phyloP scores from a whole-genome alignment of 92 coral and sea anemone species.

The Metridium senile region DNA sequence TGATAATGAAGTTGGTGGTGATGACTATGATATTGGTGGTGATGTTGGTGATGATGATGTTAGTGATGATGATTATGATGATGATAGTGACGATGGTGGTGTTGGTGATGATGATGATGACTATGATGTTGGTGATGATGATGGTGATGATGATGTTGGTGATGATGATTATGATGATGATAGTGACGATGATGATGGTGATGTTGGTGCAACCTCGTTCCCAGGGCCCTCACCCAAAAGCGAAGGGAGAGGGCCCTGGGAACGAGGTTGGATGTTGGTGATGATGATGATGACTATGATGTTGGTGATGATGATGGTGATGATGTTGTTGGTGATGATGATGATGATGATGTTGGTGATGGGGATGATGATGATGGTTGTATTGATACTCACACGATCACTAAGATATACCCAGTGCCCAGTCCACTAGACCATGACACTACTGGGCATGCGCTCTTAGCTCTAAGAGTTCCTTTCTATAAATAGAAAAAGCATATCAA shows the following conservation, averaged over 20 bases:
- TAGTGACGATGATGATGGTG: neutral
- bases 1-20: neutral
- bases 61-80: neutral
- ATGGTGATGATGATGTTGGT: neutral
- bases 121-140: neutral
- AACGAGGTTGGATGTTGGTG: too few species aligned
- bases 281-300: neutral
- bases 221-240: too few species aligned
- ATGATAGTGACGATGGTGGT: neutral
- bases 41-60: neutral
- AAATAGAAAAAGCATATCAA: neutral
- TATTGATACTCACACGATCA: conserved; percentile 13
- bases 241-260: too few species aligned
- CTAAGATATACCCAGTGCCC: conserved; percentile 13
- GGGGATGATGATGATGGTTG: neutral
- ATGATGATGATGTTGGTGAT: neutral
- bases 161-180: neutral
- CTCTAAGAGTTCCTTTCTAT: neutral
- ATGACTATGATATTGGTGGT: neutral
- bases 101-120: neutral
- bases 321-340: neutral
- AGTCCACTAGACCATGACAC: neutral
- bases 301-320: neutral
- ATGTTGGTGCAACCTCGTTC: too few species aligned
- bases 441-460: conserved; percentile 22